Base-by-base conservation (phyloP, 2,797 vertebrate species). In the Cuculus canorus region DNA sequence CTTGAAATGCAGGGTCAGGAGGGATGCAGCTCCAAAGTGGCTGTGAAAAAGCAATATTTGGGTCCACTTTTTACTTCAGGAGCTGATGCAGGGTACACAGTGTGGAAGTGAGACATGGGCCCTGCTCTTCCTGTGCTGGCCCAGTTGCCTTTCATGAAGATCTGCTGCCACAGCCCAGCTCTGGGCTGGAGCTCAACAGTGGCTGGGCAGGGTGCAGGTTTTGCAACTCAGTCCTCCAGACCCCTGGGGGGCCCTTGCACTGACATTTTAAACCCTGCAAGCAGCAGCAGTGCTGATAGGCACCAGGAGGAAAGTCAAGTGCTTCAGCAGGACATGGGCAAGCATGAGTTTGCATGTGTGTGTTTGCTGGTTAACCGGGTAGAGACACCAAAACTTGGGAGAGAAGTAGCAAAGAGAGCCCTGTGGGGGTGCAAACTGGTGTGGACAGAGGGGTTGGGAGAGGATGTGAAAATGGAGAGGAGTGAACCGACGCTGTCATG, bases 261-360 rank as follows among this genome's bases (percentile, higher is more conserved):
- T 98, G 98, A 97, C 97, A 97, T 98, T 98, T 97, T 97, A 98
- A 97, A 97, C 96, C 93, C 92, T 94, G 94, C 97, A 98, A 98
- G 96, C 96, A 97, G 97, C 97, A 98, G 96, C 96, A 93, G 88
- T 57, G 92, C 95, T 95, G 93, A 96, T 94, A 97, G 91, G 91
- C 95, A 90, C 50, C 92, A 85, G 86, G 56, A 96, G 89, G 91
- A 88, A 95, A 94, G 85, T 87, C 72, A 89, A 81, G 19, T 60
- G 48, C n/a, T 84, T 90, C 69, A 28, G 30, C 30, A 61, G 64
- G 72, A 66, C 14, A 5, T 27, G 71, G 37, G 18, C 43, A 95
- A 87, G 79, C 10, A 9, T 61, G 82, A 60, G 73, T 47, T 87
- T 86, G 78, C 78, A 30, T 0, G 2, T 11, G n/a, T n/a, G 13